Percentiles rank a stretch among this genome's conserved stretches.
Evolutionary conservation across 1,140 invertebrate species (phyloP).

Genomic region (Cephus cinctus): DNA sequence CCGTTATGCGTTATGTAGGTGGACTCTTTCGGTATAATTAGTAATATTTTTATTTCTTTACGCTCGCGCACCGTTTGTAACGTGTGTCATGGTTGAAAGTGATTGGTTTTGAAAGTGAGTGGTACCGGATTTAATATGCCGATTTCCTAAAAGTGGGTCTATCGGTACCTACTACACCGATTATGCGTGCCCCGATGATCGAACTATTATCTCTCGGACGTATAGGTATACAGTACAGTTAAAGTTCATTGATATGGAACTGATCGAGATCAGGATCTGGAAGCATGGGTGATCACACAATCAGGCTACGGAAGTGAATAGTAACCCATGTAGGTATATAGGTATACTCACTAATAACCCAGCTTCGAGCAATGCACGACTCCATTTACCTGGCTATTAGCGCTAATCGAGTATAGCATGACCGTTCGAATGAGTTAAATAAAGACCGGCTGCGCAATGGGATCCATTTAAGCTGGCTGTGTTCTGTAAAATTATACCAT

Average conservation of each 20-base stretch:
- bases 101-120: too few species aligned
- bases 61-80: too few species aligned
- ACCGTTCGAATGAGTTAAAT: slow-evolving; percentile 43
- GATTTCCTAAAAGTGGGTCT: too few species aligned
- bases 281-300: too few species aligned
- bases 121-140: too few species aligned
- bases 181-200: too few species aligned
- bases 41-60: not conserved
- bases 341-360: not conserved
- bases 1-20: not conserved
- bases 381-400: slow-evolving; percentile 31
- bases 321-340: not conserved
- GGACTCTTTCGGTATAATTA: not conserved
- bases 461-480: slow-evolving; percentile 18
- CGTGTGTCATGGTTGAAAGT: too few species aligned
- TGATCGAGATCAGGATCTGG: too few species aligned
- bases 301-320: too few species aligned
- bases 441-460: slow-evolving; percentile 34
- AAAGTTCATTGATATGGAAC: not conserved
- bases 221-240: too few species aligned
- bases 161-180: not conserved
- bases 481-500: slow-evolving; percentile 22
- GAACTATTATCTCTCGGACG: too few species aligned
- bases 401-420: slow-evolving; percentile 39
- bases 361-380: not conserved